These are phyloP conservation scores for Notospermus geniculatus DNA, from an alignment of 1,140 invertebrate species.

Conservation along the genomic window DNA sequence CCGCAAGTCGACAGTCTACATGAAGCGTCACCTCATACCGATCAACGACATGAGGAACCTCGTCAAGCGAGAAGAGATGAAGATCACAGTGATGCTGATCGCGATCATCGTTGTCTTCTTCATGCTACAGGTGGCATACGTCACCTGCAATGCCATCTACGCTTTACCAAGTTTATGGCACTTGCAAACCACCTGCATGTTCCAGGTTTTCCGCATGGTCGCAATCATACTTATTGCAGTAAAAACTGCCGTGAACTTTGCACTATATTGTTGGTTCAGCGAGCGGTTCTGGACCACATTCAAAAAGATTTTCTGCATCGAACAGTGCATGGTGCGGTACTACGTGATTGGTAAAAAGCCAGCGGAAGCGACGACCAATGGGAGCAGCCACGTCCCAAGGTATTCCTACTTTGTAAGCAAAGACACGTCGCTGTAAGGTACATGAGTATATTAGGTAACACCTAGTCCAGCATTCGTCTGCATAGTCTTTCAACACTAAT, in stretches of 20 bases:
- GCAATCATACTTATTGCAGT: conserved; percentile 67
- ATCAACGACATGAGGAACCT: conserved; percentile 39
- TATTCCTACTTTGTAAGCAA: conserved; percentile 7
- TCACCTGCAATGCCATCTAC: conserved; percentile 56
- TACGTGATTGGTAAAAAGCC: neutral
- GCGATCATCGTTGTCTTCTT: conserved; percentile 72
- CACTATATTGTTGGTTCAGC: conserved; percentile 74
- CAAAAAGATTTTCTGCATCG: conserved; percentile 63
- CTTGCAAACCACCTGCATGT: neutral
- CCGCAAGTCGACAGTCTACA: conserved; percentile 49
- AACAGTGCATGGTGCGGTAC: conserved; percentile 33
- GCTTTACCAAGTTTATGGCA: conserved; percentile 52
- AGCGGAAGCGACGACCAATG: neutral
- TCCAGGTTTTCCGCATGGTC: conserved; percentile 20
- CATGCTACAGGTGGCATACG: conserved; percentile 67
- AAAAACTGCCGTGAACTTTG: conserved; percentile 71
- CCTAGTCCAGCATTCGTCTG: neutral
- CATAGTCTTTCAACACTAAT: too few species aligned
- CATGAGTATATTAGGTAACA: neutral
- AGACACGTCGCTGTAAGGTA: neutral
- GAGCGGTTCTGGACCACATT: conserved; percentile 76
- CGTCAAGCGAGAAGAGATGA: conserved; percentile 63
- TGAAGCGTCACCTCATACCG: conserved; percentile 40
- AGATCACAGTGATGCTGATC: conserved; percentile 74
- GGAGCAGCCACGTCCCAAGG: neutral